A percentile compares a stretch with the other conserved stretches of the same genome.
These are phyloP conservation scores for Pogoniulus pusillus DNA, from an alignment of 2,797 vertebrate species.

Conservation along the genomic window DNA sequence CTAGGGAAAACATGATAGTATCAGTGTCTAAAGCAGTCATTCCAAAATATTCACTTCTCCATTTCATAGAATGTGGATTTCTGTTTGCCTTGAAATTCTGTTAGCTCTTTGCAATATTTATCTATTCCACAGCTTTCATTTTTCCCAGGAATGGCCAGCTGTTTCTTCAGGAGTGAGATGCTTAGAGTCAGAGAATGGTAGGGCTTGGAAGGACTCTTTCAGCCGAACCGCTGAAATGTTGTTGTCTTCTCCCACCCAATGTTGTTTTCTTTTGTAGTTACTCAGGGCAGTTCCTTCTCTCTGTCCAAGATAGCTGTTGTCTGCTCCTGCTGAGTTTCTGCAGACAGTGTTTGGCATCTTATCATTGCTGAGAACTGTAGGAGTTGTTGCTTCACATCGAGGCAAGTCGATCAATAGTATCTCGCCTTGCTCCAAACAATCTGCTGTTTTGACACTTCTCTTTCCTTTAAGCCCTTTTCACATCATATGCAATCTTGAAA, in stretches of 20 bases:
- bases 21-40: background rate
- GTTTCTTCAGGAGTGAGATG: background rate
- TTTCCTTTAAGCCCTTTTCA: background rate
- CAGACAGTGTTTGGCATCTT: background rate
- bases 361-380: background rate
- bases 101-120: background rate
- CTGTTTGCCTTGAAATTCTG: background rate
- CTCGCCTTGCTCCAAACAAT: background rate
- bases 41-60: background rate
- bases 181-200: background rate
- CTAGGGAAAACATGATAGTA: background rate
- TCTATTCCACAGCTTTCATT: background rate
- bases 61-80: background rate
- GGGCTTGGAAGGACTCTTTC: background rate
- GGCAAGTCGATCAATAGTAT: background rate
- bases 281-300: background rate
- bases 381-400: slow-evolving; percentile 3
- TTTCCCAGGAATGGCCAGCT: background rate
- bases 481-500: background rate
- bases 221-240: background rate
- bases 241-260: background rate
- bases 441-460: background rate
- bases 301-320: background rate
- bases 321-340: background rate
- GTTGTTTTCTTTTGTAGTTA: background rate